These are phyloP conservation scores for Troides aeacus DNA, from an alignment of 2,888 invertebrate species.

Conservation along the genomic window DNA sequence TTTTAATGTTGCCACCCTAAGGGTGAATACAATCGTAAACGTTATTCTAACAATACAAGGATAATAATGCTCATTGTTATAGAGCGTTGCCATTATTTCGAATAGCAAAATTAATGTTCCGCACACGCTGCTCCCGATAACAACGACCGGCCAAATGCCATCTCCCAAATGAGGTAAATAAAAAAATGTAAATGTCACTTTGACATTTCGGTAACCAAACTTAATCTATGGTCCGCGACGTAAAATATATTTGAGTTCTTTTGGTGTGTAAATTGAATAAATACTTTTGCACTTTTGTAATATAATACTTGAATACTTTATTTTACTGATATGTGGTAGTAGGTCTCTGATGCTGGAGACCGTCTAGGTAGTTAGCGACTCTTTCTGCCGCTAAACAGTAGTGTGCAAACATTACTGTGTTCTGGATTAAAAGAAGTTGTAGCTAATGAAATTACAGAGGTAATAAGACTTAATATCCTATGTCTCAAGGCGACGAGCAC, in stretches of 20 bases:
- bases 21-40: conserved; percentile 11
- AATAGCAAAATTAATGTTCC: conserved; percentile 74
- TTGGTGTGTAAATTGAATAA: not conserved
- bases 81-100: conserved; percentile 39
- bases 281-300: not conserved
- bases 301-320: too few relatives aligned
- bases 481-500: too few relatives aligned
- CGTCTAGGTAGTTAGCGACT: too few relatives aligned
- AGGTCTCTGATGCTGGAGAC: too few relatives aligned
- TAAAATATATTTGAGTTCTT: not conserved
- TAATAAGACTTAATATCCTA: too few relatives aligned
- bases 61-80: conserved; percentile 39
- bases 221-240: conserved; percentile 35
- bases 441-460: too few relatives aligned
- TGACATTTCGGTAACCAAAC: conserved; percentile 58
- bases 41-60: conserved; percentile 28
- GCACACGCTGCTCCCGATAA: conserved; percentile 68
- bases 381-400: too few relatives aligned
- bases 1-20: not conserved
- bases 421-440: too few relatives aligned
- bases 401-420: too few relatives aligned
- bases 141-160: conserved; percentile 69
- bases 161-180: conserved; percentile 76
- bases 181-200: conserved; percentile 67
- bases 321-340: too few relatives aligned